A percentile compares a stretch with the other conserved stretches of the same genome.
phyloP scores from a whole-genome alignment of 2,797 vertebrate species.

The Picus viridis region DNA sequence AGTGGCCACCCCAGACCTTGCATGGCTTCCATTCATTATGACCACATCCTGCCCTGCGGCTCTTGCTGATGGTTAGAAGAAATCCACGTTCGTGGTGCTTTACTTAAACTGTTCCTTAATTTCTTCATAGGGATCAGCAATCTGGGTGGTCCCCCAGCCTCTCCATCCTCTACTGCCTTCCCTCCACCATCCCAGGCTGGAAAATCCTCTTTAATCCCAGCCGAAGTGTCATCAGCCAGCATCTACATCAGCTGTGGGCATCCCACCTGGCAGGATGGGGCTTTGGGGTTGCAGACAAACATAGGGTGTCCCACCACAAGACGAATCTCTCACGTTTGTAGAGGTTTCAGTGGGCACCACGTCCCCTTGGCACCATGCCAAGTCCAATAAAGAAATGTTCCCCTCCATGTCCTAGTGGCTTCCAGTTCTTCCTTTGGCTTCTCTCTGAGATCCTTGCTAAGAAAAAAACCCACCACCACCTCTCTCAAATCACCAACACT shows the following conservation, averaged over 20 bases:
- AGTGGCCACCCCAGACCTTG: not conserved
- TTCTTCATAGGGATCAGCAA: not conserved
- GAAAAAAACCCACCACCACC: not conserved
- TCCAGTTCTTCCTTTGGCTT: not conserved
- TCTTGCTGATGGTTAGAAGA: not conserved
- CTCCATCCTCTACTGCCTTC: not conserved
- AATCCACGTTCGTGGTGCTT: accelerated
- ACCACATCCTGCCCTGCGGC: not conserved
- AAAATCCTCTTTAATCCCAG: not conserved
- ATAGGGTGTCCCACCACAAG: accelerated
- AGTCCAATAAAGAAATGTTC: not conserved
- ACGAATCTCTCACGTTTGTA: accelerated
- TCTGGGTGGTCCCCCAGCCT: not conserved
- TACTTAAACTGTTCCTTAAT: not conserved
- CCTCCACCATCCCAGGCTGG: not conserved
- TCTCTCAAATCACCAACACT: accelerated
- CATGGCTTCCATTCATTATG: not conserved
- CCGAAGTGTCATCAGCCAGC: accelerated
- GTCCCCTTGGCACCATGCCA: accelerated
- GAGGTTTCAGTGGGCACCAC: not conserved
- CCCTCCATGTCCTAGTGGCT: not conserved
- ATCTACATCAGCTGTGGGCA: accelerated
- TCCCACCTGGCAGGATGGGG: not conserved
- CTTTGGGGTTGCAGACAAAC: not conserved
- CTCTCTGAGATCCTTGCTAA: not conserved